A percentile compares a stretch with the other conserved stretches of the same genome.
These are phyloP conservation scores for Panthera uncia DNA, from an alignment of 2,113 vertebrate genomes.

Conservation along the genomic window DNA sequence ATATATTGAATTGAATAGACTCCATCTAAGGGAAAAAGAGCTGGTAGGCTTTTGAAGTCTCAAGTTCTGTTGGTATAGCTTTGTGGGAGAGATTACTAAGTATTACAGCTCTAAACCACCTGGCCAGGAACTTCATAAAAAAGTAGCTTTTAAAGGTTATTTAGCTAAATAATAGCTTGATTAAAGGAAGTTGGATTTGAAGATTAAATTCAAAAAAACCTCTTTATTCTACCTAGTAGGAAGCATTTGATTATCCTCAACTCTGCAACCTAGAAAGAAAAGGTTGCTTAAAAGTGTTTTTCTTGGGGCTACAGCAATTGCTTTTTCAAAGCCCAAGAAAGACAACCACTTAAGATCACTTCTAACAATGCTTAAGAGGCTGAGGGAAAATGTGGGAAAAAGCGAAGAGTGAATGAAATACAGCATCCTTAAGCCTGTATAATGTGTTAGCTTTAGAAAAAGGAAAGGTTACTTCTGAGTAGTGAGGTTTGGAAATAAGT, in stretches of 20 bases:
- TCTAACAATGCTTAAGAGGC: neutral
- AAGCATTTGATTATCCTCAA: slow-evolving; percentile 50
- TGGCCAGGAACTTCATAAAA: neutral
- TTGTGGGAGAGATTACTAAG: neutral
- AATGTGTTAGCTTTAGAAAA: neutral
- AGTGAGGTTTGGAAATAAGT: slow-evolving; percentile 3
- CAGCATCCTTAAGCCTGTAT: neutral
- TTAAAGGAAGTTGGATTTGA: slow-evolving; percentile 43
- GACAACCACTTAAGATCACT: neutral
- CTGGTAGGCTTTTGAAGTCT: neutral
- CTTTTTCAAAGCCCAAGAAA: slow-evolving; percentile 10
- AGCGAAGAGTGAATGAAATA: neutral
- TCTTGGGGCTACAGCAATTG: neutral
- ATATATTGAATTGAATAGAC: neutral
- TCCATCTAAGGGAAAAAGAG: neutral
- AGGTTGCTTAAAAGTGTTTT: slow-evolving; percentile 1
- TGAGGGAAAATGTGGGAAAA: neutral
- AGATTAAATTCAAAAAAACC: neutral
- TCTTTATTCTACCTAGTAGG: neutral
- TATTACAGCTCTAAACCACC: neutral
- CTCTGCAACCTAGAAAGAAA: neutral
- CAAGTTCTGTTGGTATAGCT: neutral
- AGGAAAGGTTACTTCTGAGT: neutral
- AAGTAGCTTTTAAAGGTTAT: neutral
- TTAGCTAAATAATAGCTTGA: neutral